Evolutionary conservation across 2,888 invertebrate genomes (phyloP).

Genomic region (Parascotia fuliginaria): DNA sequence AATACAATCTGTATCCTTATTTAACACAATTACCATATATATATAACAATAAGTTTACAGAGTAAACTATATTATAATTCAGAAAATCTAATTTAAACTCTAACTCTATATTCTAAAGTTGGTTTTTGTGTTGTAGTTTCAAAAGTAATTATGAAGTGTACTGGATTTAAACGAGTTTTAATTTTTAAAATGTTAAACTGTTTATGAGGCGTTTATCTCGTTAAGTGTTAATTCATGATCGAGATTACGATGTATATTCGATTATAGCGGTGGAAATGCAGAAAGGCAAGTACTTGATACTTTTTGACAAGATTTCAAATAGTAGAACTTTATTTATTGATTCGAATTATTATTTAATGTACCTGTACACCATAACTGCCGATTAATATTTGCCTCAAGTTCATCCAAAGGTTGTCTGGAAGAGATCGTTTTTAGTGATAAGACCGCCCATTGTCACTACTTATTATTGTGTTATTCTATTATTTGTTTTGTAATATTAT

Average conservation of each 20-base stretch:
- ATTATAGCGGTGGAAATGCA: slow-evolving; percentile 16
- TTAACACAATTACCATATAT: slow-evolving; percentile 33
- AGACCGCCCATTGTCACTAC: no score
- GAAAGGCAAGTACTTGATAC: background rate
- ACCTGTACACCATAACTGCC: no score
- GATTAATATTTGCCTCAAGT: no score
- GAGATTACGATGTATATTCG: slow-evolving; percentile 33
- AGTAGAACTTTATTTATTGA: background rate
- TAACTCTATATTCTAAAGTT: slow-evolving; percentile 7
- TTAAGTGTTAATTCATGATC: slow-evolving; percentile 47
- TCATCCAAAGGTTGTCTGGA: no score
- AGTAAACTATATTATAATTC: slow-evolving; percentile 7
- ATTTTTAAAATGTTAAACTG: slow-evolving; percentile 42
- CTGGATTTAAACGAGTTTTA: slow-evolving; percentile 17
- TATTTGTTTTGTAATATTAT: no score
- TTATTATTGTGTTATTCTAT: no score
- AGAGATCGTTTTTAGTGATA: no score
- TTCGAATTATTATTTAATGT: no score
- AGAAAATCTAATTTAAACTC: slow-evolving; percentile 3
- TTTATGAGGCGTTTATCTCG: slow-evolving; percentile 40
- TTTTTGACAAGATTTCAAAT: slow-evolving; percentile 3
- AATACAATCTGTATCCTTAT: slow-evolving; percentile 29
- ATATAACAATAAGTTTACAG: slow-evolving; percentile 32
- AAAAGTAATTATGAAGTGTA: slow-evolving; percentile 22
- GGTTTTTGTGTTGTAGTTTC: slow-evolving; percentile 3